Base-by-base conservation (phyloP, 2,113 vertebrate species). In the Cygnus atratus region DNA sequence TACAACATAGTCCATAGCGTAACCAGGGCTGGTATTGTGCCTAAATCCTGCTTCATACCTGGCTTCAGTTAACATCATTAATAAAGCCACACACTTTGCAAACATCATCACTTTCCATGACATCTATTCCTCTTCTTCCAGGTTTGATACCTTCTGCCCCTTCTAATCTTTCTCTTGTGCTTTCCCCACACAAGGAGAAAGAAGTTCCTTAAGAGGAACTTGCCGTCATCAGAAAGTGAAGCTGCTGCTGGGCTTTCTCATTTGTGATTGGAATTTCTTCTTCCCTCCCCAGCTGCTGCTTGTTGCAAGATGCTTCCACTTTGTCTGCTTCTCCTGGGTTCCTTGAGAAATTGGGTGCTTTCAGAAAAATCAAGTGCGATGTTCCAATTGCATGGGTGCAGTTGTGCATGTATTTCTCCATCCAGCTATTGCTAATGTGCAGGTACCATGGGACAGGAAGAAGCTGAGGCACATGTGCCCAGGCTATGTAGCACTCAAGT, bases 291-390 rank as follows among this genome's bases (percentile, higher is more conserved):
- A 77, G 46, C 57, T 73, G 57, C 46, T 92, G 18, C 63, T 92
- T 63, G 41, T 68, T 68, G 37, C 62, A 78, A 87, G 74, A 80
- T 72, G 25, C 76, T 94, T 57, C 19, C 37, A 68, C 52, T 87
- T 93, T 80, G 21, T 50, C 41, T 77, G 35, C 48, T 78, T 43
- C 43, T 93, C 55, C 68, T 65, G 66, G 33, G 43, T 87, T 91
- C 35, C 63, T 74, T 94, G 72, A 84, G 39, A 81, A 81, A 90
- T 57, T 10, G 33, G 10, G 21, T 57, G 29, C 33, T 78, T 71
- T 85, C 39, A 83, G 84, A 75, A 93, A 59, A 93, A 88, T 52
- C 67, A 86, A 81, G 65, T 80, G 50, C 75, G 74, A 44, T 31
- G 41, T 85, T 90, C 59, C 65, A 59, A 2, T 74, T 43, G 65